Evolutionary conservation across 2,113 vertebrate species (phyloP).

Genomic region (Thunnus thynnus): DNA sequence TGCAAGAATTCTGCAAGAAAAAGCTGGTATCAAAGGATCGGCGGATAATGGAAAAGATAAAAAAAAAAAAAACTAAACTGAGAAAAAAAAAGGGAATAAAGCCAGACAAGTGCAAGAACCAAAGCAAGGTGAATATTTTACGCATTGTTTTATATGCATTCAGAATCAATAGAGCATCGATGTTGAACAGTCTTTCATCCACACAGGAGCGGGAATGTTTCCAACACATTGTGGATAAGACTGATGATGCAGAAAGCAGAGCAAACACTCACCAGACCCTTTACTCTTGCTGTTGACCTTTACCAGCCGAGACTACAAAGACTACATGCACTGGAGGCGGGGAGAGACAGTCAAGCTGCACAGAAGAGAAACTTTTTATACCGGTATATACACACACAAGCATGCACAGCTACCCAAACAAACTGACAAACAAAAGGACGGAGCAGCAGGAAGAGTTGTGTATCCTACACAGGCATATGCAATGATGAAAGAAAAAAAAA

Average conservation of each 20-base stretch:
- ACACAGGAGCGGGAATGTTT: neutral
- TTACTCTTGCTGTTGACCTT: constrained; percentile 19
- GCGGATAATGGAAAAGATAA: neutral
- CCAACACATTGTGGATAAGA: neutral
- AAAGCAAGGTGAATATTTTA: no score
- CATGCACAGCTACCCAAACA: constrained; percentile 41
- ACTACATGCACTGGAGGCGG: neutral
- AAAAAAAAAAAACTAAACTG: no score
- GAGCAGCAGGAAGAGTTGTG: constrained; percentile 36
- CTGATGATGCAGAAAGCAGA: constrained; percentile 5
- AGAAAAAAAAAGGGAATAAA: neutral
- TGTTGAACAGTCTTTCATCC: neutral
- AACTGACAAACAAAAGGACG: constrained; percentile 32
- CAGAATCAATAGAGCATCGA: neutral
- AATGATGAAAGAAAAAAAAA: constrained; percentile 20
- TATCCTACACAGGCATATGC: neutral
- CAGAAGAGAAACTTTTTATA: neutral
- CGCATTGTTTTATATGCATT: no score
- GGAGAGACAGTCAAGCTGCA: neutral
- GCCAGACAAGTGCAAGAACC: neutral
- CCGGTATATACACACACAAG: neutral
- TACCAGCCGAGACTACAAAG: neutral
- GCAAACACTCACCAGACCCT: constrained; percentile 5
- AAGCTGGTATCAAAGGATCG: no score
- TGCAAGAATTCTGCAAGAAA: no score